A percentile compares a stretch with the other conserved stretches of the same genome.
These are phyloP conservation scores for Calameuta filiformis DNA, from an alignment of 2,888 invertebrate species.

Conservation along the genomic window DNA sequence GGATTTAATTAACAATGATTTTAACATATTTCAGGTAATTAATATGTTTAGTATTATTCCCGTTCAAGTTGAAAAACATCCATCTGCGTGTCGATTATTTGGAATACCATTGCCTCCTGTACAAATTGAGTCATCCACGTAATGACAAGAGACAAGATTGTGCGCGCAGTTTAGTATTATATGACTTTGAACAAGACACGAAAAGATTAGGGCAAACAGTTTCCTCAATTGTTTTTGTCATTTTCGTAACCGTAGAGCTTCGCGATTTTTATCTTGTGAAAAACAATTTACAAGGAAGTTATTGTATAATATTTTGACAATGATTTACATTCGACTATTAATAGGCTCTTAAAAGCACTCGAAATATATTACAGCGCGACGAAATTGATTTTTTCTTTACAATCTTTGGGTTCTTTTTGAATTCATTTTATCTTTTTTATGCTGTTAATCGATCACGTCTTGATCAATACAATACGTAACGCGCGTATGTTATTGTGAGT, in stretches of 20 bases:
- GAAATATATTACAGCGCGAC: background rate
- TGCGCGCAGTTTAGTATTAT: background rate
- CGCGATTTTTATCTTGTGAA: too few species aligned
- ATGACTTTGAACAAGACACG: too few species aligned
- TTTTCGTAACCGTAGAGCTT: too few species aligned
- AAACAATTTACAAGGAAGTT: too few species aligned
- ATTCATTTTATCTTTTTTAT: background rate
- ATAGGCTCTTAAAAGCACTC: too few species aligned
- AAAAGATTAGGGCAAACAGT: too few species aligned
- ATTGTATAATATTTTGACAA: too few species aligned
- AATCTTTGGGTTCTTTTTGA: background rate
- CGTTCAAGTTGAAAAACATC: slow-evolving; percentile 46
- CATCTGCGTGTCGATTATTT: slow-evolving; percentile 34
- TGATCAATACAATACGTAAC: background rate
- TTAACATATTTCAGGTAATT: slow-evolving; percentile 42
- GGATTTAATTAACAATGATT: background rate
- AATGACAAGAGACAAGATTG: background rate
- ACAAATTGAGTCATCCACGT: background rate
- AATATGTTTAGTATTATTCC: slow-evolving; percentile 50
- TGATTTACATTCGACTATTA: too few species aligned
- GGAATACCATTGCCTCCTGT: slow-evolving; percentile 39
- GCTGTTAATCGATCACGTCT: background rate
- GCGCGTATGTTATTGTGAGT: background rate
- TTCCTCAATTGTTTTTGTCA: too few species aligned
- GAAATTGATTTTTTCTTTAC: background rate